phyloP scores from a whole-genome alignment of 2,797 vertebrate species.

The Chaunax sp. region DNA sequence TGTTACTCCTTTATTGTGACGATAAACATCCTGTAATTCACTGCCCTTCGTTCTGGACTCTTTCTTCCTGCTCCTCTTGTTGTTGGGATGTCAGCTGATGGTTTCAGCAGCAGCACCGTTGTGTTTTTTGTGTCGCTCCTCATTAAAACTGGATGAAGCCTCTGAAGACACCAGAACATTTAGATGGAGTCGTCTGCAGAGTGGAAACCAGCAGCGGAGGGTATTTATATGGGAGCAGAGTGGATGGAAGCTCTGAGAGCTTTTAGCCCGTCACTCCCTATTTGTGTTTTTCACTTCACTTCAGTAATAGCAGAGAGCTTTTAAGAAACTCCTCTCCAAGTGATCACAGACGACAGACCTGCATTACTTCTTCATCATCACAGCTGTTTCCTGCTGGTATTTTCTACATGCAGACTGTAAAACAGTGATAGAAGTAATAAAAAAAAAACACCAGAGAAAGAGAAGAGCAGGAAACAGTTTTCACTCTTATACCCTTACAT shows the following conservation, averaged over 20 bases:
- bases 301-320: constrained; percentile 15
- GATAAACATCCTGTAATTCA: too few species aligned
- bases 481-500: too few species aligned
- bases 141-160: constrained; percentile 51
- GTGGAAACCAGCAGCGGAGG: constrained; percentile 23
- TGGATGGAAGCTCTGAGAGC: not conserved
- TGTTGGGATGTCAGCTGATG: not conserved
- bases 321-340: not conserved
- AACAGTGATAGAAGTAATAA: too few species aligned
- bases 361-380: too few species aligned
- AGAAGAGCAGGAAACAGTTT: too few species aligned
- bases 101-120: constrained; percentile 1
- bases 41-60: too few species aligned
- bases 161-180: constrained; percentile 16
- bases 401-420: too few species aligned
- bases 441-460: too few species aligned
- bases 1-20: too few species aligned
- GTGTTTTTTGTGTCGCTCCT: constrained; percentile 29
- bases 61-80: too few species aligned
- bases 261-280: constrained; percentile 15
- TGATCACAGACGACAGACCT: too few species aligned
- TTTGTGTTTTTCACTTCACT: not conserved
- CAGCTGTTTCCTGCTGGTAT: too few species aligned
- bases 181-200: not conserved
- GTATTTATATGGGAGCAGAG: constrained; percentile 2